Conservation (phyloP, 2,113 vertebrate genomes). For the Salvator merianae region DNA sequence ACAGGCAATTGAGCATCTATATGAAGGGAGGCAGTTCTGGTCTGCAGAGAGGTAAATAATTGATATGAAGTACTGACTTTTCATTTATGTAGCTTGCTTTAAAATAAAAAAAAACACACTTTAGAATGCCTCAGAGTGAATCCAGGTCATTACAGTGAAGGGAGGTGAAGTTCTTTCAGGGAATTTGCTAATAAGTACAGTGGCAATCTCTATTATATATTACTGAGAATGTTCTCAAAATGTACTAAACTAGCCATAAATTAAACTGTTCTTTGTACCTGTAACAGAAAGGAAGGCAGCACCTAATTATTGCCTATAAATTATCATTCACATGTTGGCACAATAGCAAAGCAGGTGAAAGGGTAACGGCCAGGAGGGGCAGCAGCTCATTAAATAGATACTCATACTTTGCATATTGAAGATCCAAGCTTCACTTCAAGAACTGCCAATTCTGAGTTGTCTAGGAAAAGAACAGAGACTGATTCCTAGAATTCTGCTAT, state of each 20-base stretch:
- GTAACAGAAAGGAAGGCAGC: neutral
- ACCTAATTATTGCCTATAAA: neutral
- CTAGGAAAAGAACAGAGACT: neutral
- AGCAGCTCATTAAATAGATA: neutral
- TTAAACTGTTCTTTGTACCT: neutral
- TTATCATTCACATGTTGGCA: neutral
- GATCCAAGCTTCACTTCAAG: neutral
- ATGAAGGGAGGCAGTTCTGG: neutral
- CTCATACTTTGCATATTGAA: neutral
- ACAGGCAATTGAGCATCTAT: slow-evolving; percentile 25
- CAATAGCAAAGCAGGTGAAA: neutral
- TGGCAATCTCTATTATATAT: neutral
- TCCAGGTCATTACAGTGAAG: neutral
- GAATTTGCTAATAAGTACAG: neutral
- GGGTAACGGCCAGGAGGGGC: neutral
- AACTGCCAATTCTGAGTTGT: neutral
- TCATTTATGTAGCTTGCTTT: slow-evolving; percentile 33
- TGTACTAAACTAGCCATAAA: neutral
- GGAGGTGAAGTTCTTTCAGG: slow-evolving; percentile 5
- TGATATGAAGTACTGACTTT: slow-evolving; percentile 32
- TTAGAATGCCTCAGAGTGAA: neutral
- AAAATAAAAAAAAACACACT: slow-evolving; percentile 7
- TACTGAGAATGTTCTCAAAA: neutral
- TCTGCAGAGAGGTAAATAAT: slow-evolving; percentile 35
- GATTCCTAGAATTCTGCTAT: neutral